These are phyloP conservation scores for Prolemur simus DNA, from an alignment of 2,113 vertebrate species.

Conservation along the genomic window DNA sequence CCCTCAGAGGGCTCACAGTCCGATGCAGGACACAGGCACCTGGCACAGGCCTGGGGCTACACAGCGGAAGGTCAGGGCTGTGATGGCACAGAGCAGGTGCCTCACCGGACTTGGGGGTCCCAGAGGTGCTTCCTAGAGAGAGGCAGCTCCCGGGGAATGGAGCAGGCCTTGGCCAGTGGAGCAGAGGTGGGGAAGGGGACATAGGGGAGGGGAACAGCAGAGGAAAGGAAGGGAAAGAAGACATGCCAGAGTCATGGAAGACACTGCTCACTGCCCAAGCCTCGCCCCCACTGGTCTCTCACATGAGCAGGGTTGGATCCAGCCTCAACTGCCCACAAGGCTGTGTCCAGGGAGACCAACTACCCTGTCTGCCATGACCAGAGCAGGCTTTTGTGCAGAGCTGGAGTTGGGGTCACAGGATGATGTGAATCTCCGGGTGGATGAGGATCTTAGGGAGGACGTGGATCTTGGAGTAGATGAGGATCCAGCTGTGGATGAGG, in stretches of 20 bases:
- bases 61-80: too few relatives aligned
- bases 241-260: fast-evolving
- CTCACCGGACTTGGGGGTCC: not conserved
- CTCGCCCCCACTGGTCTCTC: fast-evolving
- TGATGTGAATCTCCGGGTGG: not conserved
- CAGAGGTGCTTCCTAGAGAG: not conserved
- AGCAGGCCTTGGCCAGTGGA: not conserved
- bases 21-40: not conserved
- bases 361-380: fast-evolving
- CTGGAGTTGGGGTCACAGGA: not conserved
- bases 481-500: not conserved
- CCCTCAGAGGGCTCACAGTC: not conserved
- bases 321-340: not conserved
- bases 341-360: not conserved
- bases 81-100: not conserved
- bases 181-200: not conserved
- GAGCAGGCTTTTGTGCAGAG: not conserved
- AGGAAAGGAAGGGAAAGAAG: not conserved
- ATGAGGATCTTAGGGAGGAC: not conserved
- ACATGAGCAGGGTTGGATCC: not conserved
- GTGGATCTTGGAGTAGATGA: not conserved
- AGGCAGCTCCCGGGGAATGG: not conserved
- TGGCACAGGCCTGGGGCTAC: too few relatives aligned
- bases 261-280: fast-evolving
- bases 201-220: not conserved